Base-by-base conservation (phyloP, 2,797 vertebrate genomes). In the Chelidonichthys spinosus region DNA sequence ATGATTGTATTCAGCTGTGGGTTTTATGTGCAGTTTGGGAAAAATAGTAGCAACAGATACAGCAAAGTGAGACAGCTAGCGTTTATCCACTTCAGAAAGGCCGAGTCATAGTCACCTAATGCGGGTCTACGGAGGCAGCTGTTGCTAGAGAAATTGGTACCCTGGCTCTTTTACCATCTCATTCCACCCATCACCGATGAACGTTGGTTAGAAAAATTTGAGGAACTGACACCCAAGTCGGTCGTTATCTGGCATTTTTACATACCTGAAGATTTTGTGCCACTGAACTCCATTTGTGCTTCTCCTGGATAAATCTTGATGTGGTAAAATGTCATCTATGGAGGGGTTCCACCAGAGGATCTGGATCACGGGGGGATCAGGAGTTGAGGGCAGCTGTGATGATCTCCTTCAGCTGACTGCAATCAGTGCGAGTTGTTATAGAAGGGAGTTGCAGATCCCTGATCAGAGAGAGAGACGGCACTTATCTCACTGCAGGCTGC, bases 241-340 rank as follows among this genome's bases (percentile, higher is more conserved):
- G 15, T 11, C 54, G 58, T 37, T 56, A 39, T 42, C 33, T 74
- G 55, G 11, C 63, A 47, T 18, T 40, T 58, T 63, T 14, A 11
- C 7, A 62, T 18, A 11, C 5, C 32, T 36, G 42, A 50, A 36
- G 6, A 69, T 36, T 2, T 39, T 33, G 6, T 11, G 8, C 14
- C 39, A 44, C 59, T 52, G 17, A 25, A 52, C 44, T 39, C 7
- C 7, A 46, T 39, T 62, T 46, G 8, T 50, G 3, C n/a, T 36
- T 15, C 6, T 52, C 54, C 3, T 37, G n/a, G 25, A 53, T 59
- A 49, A 11, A 18, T 8, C 18, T 61, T 35, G 3, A n/a, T 6
- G 11, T 49, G 11, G 14, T 65, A 39, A 60, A 40, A 53, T 43
- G 7, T 44, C 7, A 58, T 63, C n/a, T 52, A 4, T 25, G 25